Conservation (phyloP, 2,113 vertebrate species). For the Falcunculus frontatus region DNA sequence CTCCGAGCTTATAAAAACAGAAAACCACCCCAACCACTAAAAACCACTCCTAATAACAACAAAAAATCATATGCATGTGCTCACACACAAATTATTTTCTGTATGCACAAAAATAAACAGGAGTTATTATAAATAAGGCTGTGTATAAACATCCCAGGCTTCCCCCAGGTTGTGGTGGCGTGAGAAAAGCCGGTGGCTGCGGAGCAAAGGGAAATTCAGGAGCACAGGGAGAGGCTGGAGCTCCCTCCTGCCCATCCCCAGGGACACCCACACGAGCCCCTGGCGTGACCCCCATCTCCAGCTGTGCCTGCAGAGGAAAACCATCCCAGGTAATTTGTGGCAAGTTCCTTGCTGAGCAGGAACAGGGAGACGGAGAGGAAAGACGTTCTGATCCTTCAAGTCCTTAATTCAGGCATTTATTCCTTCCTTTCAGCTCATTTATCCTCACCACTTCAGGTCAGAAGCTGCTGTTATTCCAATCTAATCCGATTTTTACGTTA, state of each 20-base stretch:
- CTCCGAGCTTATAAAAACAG: not conserved
- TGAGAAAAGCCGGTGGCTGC: not conserved
- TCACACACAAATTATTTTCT: not conserved
- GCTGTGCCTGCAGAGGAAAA: not conserved
- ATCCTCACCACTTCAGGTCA: not conserved
- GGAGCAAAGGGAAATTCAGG: not conserved
- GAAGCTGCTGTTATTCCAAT: not conserved
- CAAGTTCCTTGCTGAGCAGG: not conserved
- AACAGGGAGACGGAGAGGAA: not conserved
- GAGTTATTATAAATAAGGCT: not conserved
- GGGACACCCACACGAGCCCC: not conserved
- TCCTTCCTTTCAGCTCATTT: not conserved
- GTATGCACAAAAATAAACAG: not conserved
- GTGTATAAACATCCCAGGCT: not conserved
- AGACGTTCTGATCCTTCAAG: not conserved
- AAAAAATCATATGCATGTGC: not conserved
- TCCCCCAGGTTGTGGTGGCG: not conserved
- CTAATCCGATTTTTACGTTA: not conserved
- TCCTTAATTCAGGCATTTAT: not conserved
- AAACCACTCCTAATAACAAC: not conserved
- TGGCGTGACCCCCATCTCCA: accelerated
- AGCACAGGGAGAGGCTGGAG: accelerated
- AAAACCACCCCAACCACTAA: not conserved
- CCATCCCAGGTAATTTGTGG: not conserved
- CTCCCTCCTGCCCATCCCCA: not conserved